Conservation (phyloP, 2,113 vertebrate species). For the Ahaetulla prasina region DNA sequence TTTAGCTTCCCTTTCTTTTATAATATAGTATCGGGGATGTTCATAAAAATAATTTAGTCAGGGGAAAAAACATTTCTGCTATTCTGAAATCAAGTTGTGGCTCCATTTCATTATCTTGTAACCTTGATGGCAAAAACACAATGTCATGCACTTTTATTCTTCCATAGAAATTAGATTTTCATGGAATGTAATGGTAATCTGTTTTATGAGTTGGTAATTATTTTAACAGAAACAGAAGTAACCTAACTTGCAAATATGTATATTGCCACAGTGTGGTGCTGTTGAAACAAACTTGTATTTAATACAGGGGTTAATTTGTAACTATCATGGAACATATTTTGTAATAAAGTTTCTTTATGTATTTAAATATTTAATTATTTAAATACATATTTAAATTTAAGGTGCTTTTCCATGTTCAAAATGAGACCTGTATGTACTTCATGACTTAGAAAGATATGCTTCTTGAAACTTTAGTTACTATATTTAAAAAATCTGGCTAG, state of each 20-base stretch:
- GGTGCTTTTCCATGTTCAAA: not conserved
- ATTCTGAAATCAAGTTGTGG: not conserved
- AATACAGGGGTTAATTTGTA: not conserved
- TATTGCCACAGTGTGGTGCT: constrained; percentile 1
- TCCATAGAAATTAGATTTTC: not conserved
- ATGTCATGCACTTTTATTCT: not conserved
- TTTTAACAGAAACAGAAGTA: not conserved
- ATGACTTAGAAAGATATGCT: not conserved
- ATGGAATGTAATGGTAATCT: not conserved
- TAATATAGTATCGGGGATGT: not conserved
- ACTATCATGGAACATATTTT: not conserved
- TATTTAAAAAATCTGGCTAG: not conserved
- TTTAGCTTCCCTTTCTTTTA: not conserved
- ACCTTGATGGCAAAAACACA: not conserved
- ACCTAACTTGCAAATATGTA: not conserved
- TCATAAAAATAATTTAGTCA: not conserved
- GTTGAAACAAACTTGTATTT: not conserved
- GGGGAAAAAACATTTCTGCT: not conserved
- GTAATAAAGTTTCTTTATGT: not conserved
- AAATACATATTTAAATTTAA: constrained; percentile 2
- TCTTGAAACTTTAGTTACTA: not conserved
- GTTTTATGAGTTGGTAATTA: not conserved
- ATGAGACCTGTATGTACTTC: not conserved
- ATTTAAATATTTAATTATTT: not conserved
- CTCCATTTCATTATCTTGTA: not conserved